These are phyloP conservation scores for Gymnocephalus cernua DNA, from an alignment of 2,113 vertebrate genomes.

Conservation along the genomic window DNA sequence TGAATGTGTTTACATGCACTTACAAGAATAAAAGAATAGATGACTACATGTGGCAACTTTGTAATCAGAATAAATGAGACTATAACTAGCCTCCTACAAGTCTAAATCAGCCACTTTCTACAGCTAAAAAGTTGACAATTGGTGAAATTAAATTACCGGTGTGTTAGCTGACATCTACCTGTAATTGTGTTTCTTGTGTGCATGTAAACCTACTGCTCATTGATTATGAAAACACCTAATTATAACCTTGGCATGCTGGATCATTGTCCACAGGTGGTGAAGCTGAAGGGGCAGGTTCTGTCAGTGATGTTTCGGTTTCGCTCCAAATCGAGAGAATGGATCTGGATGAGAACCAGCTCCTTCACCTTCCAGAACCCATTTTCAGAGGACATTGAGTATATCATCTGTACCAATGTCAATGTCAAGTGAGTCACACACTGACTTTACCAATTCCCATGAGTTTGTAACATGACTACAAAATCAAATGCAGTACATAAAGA, in stretches of 20 bases:
- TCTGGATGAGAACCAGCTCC: conserved; percentile 97
- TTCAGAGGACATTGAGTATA: conserved; percentile 98
- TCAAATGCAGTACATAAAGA: conserved; percentile 15
- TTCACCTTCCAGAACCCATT: conserved; percentile 99
- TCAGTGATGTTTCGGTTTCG: conserved; percentile 99
- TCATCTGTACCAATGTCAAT: conserved; percentile 98
- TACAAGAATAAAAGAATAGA: conserved; percentile 9
- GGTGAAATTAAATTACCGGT: background rate
- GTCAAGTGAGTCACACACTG: conserved; percentile 90
- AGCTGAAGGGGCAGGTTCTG: conserved; percentile 96
- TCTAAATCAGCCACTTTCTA: background rate
- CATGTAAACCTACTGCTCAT: background rate
- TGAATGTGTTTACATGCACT: background rate
- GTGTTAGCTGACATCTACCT: conserved; percentile 4
- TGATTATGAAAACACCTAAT: background rate
- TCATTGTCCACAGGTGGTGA: conserved; percentile 88
- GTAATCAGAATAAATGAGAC: background rate
- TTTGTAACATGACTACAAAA: conserved; percentile 43
- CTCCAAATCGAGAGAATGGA: conserved; percentile 93
- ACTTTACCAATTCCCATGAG: background rate
- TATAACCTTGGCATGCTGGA: conserved; percentile 10
- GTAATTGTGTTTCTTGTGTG: background rate
- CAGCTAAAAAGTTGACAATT: background rate
- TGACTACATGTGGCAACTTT: background rate
- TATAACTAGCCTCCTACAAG: background rate